A percentile compares a stretch with the other conserved stretches of the same genome.
These are phyloP conservation scores for Threskiornis aethiopicus DNA, from an alignment of 2,797 vertebrate species.

Conservation along the genomic window DNA sequence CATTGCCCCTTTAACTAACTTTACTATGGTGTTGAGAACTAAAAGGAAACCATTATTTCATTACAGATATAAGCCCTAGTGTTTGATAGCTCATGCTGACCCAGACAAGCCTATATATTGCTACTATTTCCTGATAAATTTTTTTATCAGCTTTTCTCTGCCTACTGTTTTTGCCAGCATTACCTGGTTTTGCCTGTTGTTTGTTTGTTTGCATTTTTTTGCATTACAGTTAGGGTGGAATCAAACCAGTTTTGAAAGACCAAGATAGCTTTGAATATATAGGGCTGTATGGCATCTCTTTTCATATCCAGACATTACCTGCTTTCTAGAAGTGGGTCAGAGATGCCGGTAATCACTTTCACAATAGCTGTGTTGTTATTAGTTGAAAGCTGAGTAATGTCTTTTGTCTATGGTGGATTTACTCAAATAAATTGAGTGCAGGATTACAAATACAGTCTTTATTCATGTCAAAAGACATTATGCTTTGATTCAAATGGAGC, in stretches of 20 bases:
- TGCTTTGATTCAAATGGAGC: background rate
- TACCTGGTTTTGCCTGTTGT: background rate
- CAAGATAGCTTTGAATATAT: background rate
- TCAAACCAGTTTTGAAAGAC: background rate
- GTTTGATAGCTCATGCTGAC: background rate
- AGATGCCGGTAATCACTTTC: background rate
- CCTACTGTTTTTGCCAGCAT: background rate
- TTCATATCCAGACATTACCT: background rate
- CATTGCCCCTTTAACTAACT: background rate
- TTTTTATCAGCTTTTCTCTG: background rate
- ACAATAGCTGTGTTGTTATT: background rate
- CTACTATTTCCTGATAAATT: background rate
- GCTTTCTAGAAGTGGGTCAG: background rate
- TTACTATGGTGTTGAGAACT: background rate
- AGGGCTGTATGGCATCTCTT: background rate
- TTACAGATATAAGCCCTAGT: background rate
- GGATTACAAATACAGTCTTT: background rate
- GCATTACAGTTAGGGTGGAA: background rate
- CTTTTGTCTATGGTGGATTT: background rate
- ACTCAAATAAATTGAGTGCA: background rate
- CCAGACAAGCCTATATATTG: background rate
- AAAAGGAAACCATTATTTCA: background rate
- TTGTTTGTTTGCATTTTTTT: background rate
- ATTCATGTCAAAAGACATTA: background rate
- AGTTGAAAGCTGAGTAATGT: background rate